Percentiles rank a stretch among this genome's conserved stretches.
Conservation (phyloP, 2,888 invertebrate species). For the Scaptomyza parva region DNA sequence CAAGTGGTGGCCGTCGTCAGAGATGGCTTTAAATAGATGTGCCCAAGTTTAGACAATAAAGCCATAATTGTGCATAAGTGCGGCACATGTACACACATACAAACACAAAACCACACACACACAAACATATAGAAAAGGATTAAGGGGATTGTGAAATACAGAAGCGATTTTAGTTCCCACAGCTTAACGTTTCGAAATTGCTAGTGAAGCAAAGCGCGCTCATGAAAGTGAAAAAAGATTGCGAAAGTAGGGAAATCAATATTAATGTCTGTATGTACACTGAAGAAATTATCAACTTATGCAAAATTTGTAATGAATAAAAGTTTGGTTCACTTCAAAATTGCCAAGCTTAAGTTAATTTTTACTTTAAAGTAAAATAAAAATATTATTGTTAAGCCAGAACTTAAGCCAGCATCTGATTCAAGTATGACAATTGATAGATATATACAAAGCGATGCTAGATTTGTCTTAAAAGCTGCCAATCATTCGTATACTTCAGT, state of each 20-base stretch:
- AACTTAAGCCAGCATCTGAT: too few relatives aligned
- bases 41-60: slow-evolving; percentile 81
- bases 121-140: slow-evolving; percentile 17
- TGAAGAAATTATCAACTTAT: neutral
- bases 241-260: slow-evolving; percentile 29
- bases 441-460: too few relatives aligned
- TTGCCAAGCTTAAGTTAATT: neutral
- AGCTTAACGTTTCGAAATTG: slow-evolving; percentile 28
- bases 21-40: slow-evolving; percentile 79
- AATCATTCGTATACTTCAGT: too few relatives aligned
- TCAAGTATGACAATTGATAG: too few relatives aligned
- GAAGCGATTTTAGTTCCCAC: slow-evolving; percentile 48
- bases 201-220: slow-evolving; percentile 2
- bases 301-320: neutral
- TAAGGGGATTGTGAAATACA: slow-evolving; percentile 16
- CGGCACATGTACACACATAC: slow-evolving; percentile 34
- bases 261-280: neutral
- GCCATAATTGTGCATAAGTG: slow-evolving; percentile 79
- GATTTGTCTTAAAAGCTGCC: too few relatives aligned
- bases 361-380: too few relatives aligned
- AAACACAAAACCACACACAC: slow-evolving; percentile 11
- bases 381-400: too few relatives aligned
- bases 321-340: too few relatives aligned
- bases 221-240: slow-evolving; percentile 54
- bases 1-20: too few relatives aligned